phyloP scores from a whole-genome alignment of 92 coral and sea anemone genomes.

The Porites rus region DNA sequence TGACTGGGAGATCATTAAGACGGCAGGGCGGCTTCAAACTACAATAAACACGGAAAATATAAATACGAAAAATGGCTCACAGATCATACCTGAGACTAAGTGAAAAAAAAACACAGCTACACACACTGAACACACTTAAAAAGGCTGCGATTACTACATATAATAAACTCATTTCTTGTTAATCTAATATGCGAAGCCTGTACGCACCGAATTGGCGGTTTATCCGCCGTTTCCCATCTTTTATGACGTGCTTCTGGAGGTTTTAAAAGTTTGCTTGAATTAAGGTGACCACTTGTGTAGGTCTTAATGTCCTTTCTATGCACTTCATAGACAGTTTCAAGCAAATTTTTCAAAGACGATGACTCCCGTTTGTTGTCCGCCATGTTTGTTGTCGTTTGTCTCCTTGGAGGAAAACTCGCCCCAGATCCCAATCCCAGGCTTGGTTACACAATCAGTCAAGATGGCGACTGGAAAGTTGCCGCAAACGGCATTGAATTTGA shows the following conservation, averaged over 20 bases:
- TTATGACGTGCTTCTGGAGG: slow-evolving; percentile 71
- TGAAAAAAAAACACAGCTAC: no score
- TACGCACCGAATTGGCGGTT: slow-evolving; percentile 80
- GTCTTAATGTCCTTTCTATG: slow-evolving; percentile 96
- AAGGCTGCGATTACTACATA: no score
- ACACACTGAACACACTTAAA: no score
- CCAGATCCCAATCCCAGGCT: slow-evolving; percentile 49
- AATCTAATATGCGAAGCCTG: no score
- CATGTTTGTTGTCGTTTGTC: slow-evolving; percentile 70
- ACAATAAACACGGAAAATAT: background rate
- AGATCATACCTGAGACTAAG: no score
- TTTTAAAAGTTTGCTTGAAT: slow-evolving; percentile 82
- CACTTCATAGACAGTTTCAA: slow-evolving; percentile 88
- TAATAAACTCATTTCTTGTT: no score
- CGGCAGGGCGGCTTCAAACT: slow-evolving; percentile 73
- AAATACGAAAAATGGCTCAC: no score
- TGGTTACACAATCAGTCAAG: slow-evolving; percentile 49
- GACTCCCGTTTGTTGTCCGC: slow-evolving; percentile 76
- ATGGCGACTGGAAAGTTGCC: slow-evolving; percentile 87
- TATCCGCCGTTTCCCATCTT: slow-evolving; percentile 83
- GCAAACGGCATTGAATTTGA: slow-evolving; percentile 62
- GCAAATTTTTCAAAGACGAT: slow-evolving; percentile 69
- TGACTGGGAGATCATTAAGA: slow-evolving; percentile 69
- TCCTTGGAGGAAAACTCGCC: slow-evolving; percentile 50
- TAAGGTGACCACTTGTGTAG: slow-evolving; percentile 94